These are phyloP conservation scores for Crenuchus spilurus DNA, from an alignment of 2,797 vertebrate genomes.

Conservation along the genomic window DNA sequence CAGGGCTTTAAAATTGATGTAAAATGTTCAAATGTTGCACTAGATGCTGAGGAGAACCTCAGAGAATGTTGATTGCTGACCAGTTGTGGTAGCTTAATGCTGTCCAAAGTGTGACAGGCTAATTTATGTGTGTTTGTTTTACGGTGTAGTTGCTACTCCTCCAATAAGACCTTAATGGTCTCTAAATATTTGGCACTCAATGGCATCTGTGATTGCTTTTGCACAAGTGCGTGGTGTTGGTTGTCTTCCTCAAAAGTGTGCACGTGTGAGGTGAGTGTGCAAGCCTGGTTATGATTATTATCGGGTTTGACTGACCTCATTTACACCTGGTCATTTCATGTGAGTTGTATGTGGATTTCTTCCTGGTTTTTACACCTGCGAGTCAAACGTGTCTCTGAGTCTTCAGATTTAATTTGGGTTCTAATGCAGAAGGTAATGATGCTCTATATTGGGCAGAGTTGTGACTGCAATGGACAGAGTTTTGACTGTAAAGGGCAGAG, in stretches of 20 bases:
- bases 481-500: neutral
- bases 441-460: too few species aligned
- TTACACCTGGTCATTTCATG: too few species aligned
- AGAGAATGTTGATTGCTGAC: slow-evolving; percentile 32
- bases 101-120: slow-evolving; percentile 40
- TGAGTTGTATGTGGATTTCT: too few species aligned
- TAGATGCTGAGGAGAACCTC: slow-evolving; percentile 41
- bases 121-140: slow-evolving; percentile 46
- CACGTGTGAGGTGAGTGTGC: slow-evolving; percentile 5
- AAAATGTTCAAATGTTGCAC: slow-evolving; percentile 26
- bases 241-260: slow-evolving; percentile 26
- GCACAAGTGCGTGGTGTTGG: slow-evolving; percentile 18
- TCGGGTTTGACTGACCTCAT: too few species aligned
- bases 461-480: too few species aligned
- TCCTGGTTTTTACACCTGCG: too few species aligned
- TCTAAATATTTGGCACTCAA: slow-evolving; percentile 51
- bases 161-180: slow-evolving; percentile 40
- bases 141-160: slow-evolving; percentile 38
- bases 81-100: slow-evolving; percentile 48
- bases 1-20: too few species aligned
- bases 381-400: too few species aligned
- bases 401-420: too few species aligned
- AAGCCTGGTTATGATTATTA: too few species aligned
- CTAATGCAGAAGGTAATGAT: too few species aligned
- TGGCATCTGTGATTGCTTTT: slow-evolving; percentile 33